These are phyloP conservation scores for Zootermopsis nevadensis DNA, from an alignment of 2,888 invertebrate genomes.

Conservation along the genomic window DNA sequence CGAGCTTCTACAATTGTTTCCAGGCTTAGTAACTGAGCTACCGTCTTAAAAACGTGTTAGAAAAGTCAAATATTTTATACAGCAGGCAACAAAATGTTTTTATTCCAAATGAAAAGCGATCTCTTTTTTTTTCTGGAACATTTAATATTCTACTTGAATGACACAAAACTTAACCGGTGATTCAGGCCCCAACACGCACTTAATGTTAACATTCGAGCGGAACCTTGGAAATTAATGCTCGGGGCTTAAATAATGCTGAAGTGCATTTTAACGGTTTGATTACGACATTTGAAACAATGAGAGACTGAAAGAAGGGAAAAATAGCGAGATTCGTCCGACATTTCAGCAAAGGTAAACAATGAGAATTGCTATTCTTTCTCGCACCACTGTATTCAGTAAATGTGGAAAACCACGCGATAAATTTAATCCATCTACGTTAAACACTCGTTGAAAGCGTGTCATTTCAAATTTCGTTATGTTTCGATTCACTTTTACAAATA, in stretches of 20 bases:
- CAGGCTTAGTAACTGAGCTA: constrained; percentile 45
- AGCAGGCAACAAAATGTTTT: constrained; percentile 46
- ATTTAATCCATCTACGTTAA: neutral
- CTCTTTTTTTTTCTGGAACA: constrained; percentile 25
- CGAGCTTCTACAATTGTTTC: constrained; percentile 49
- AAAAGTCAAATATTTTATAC: constrained; percentile 50
- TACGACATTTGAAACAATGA: constrained; percentile 16
- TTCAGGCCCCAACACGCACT: neutral
- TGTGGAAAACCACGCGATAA: neutral
- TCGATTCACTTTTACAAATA: too few species aligned
- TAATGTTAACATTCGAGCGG: constrained; percentile 14
- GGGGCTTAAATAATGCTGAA: constrained; percentile 39
- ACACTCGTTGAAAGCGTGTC: too few species aligned
- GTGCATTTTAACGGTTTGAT: constrained; percentile 18
- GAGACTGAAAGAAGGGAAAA: neutral
- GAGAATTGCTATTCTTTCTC: constrained; percentile 18
- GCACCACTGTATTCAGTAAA: neutral
- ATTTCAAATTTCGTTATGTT: too few species aligned
- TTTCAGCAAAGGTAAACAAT: constrained; percentile 28
- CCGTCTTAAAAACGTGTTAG: constrained; percentile 49
- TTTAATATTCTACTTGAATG: constrained; percentile 33
- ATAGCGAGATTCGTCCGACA: neutral
- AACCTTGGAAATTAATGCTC: constrained; percentile 29
- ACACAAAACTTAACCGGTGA: constrained; percentile 12
- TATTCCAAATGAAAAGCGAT: constrained; percentile 36